Percentiles rank a stretch among this genome's conserved stretches.
These are phyloP conservation scores for Thyatira batis DNA, from an alignment of 2,888 invertebrate species.

Conservation along the genomic window DNA sequence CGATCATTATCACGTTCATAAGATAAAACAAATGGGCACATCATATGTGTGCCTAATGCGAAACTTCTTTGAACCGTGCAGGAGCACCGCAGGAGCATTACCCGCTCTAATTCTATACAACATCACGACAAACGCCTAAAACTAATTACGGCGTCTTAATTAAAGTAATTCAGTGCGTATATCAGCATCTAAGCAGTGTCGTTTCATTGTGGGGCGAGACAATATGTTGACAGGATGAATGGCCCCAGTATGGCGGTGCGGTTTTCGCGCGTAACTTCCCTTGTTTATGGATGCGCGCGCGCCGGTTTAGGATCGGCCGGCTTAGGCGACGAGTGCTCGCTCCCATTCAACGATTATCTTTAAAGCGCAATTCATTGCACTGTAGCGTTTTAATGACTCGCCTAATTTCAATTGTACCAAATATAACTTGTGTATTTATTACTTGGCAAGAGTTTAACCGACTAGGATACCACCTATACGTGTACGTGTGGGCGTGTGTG, in stretches of 20 bases:
- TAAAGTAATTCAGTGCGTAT: slow-evolving; percentile 71
- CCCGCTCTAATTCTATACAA: slow-evolving; percentile 47
- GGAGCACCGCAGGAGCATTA: slow-evolving; percentile 42
- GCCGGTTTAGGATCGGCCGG: slow-evolving; percentile 74
- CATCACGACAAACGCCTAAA: slow-evolving; percentile 52
- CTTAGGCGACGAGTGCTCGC: slow-evolving; percentile 75
- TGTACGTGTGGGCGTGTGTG: slow-evolving; percentile 40
- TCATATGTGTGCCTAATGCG: slow-evolving; percentile 20
- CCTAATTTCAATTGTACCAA: slow-evolving; percentile 81
- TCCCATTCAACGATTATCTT: slow-evolving; percentile 76
- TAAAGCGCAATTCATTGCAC: slow-evolving; percentile 64
- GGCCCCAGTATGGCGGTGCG: slow-evolving; percentile 70
- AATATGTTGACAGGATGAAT: slow-evolving; percentile 81
- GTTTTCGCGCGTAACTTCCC: slow-evolving; percentile 73
- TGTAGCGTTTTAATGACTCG: slow-evolving; percentile 69
- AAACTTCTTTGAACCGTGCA: slow-evolving; percentile 50
- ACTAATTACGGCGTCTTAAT: slow-evolving; percentile 76
- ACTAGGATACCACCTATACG: slow-evolving; percentile 32
- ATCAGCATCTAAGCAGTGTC: slow-evolving; percentile 75
- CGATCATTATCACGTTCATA: slow-evolving; percentile 44
- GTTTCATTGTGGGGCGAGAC: slow-evolving; percentile 74
- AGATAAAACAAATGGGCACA: slow-evolving; percentile 40
- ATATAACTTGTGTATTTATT: slow-evolving; percentile 78
- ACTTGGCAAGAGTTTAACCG: slow-evolving; percentile 71
- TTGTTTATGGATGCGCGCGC: slow-evolving; percentile 74